Conservation (phyloP, 1,140 invertebrate species). For the Drosophila willistoni region DNA sequence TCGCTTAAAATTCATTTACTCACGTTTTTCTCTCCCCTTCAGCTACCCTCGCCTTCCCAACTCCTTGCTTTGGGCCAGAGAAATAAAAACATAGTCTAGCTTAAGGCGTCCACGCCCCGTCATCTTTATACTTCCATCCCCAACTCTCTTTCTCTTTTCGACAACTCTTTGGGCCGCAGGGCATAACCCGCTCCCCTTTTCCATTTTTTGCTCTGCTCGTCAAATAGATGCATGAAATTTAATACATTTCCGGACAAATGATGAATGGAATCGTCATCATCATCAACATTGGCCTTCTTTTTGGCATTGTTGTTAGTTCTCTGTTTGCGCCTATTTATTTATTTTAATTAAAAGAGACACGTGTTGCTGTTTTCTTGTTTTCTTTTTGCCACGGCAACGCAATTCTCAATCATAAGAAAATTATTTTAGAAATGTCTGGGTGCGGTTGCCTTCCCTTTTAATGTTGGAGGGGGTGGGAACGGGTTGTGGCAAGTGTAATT, state of each 20-base stretch:
- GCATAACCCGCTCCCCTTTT: conserved; percentile 36
- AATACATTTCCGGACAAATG: conserved; percentile 54
- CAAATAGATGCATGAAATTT: conserved; percentile 77
- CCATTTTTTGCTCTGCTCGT: conserved; percentile 15
- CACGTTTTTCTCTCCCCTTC: conserved; percentile 53
- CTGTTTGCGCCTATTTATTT: conserved; percentile 74
- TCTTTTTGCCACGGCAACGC: conserved; percentile 65
- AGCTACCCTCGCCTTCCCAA: neutral
- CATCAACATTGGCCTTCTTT: conserved; percentile 40
- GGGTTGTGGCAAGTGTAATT: conserved; percentile 51
- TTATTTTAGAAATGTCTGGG: too few relatives aligned
- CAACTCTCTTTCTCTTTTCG: conserved; percentile 16
- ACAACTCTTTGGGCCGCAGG: conserved; percentile 45
- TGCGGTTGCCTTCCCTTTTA: conserved; percentile 19
- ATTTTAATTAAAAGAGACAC: conserved; percentile 80
- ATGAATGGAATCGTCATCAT: conserved; percentile 37
- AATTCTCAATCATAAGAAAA: conserved; percentile 28
- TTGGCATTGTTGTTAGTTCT: conserved; percentile 51
- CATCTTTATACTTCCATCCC: conserved; percentile 3
- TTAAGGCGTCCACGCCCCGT: conserved; percentile 37
- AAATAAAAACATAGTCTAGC: conserved; percentile 53
- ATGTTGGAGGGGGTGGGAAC: conserved; percentile 38
- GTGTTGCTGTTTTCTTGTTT: conserved; percentile 78
- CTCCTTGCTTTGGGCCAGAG: conserved; percentile 9
- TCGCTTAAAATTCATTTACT: conserved; percentile 75